Conservation (phyloP, 1,140 invertebrate species). For the Heliconius hermathena region DNA sequence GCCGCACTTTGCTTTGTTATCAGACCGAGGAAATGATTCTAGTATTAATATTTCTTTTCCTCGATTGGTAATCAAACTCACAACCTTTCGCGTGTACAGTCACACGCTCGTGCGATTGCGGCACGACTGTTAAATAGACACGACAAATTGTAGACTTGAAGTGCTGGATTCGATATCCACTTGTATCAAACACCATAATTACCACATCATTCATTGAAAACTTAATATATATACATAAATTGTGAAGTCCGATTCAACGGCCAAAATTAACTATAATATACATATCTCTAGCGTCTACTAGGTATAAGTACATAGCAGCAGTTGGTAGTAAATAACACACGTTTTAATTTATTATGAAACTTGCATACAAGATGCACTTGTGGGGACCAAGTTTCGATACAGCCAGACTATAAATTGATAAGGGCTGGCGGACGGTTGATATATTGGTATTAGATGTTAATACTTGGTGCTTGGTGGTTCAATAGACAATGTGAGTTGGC, state of each 20-base stretch:
- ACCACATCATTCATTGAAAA: neutral
- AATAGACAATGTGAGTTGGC: neutral
- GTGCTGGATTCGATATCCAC: neutral
- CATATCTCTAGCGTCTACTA: neutral
- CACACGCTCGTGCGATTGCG: too few relatives aligned
- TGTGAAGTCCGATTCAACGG: neutral
- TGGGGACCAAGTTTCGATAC: slow-evolving; percentile 65
- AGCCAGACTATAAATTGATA: slow-evolving; percentile 65
- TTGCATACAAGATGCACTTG: slow-evolving; percentile 57
- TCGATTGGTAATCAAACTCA: too few relatives aligned
- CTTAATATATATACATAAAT: neutral
- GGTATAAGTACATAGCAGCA: slow-evolving; percentile 4
- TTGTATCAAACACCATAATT: neutral
- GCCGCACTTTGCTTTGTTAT: too few relatives aligned
- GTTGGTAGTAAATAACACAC: slow-evolving; percentile 51
- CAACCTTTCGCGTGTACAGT: too few relatives aligned
- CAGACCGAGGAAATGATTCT: too few relatives aligned
- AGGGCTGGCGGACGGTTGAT: slow-evolving; percentile 49
- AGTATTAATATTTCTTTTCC: too few relatives aligned
- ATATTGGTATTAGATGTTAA: slow-evolving; percentile 55
- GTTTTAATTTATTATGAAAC: slow-evolving; percentile 71
- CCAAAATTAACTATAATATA: neutral
- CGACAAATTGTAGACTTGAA: neutral
- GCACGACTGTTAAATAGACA: too few relatives aligned
- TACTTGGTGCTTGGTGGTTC: slow-evolving; percentile 11